Base-by-base conservation (phyloP, 1,140 invertebrate species). In the Rhizoglyphus robini region DNA sequence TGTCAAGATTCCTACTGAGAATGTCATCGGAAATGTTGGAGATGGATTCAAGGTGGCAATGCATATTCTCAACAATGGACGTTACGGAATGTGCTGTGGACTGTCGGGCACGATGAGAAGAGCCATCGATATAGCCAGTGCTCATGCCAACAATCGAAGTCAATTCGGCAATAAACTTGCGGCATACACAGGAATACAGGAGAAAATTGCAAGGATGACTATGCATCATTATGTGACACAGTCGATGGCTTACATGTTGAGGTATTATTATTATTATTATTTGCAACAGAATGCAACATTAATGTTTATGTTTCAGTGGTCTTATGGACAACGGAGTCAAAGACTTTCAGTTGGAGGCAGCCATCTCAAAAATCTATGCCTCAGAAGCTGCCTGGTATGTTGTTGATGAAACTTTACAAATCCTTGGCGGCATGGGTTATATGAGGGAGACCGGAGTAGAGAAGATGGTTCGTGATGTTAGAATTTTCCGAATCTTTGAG, bases 11-110 rank as follows among this genome's bases (percentile, higher is more conserved):
- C 96, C 96, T 15, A 81, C 84, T 3, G 91, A 94, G 78, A 98
- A 99, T 82, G 82, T 99, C 62, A 78, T 99, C 5, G 94, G 92
- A 67, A 85, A 85, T 70, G 84, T 93, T 70, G 96, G 96, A n/a
- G 86, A 93, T 77, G 96, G 96, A n/a, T 99, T 99, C 76, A 99
- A 99, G 81, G 86, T 99, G 65, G 96, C 96, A 5, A 98, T 99
- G 91, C 94, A 94, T 74, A 97, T 99, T 76, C 79, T 99, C 15
- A 99, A 99, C 76, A 98, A 96, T 78, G 96, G 96, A 29, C 81
- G 96, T 63, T 99, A 99, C 80, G 95, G 96, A 67, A 99, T 99
- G 93, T 89, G 87, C 51, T 92, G 92, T 25, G 88, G 86, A 49
- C 77, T 97, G 32, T 82, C 90, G 11, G 63, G 59, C 57, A 96